A percentile compares a stretch with the other conserved stretches of the same genome.
Conservation (phyloP, 1,140 invertebrate species). For the Pseudomyrmex concolor region DNA sequence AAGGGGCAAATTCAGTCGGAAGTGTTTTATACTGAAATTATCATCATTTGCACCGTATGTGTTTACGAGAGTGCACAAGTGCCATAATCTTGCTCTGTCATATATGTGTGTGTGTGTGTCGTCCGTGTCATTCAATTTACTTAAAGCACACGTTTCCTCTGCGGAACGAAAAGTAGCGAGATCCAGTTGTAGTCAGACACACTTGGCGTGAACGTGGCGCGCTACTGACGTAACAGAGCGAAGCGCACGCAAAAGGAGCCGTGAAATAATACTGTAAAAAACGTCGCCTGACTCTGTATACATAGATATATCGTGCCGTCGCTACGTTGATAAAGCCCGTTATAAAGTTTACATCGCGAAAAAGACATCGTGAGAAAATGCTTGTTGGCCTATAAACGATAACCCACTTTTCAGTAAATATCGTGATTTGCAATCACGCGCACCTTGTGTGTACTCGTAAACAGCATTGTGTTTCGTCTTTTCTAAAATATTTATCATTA, state of each 20-base stretch:
- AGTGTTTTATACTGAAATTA: constrained; percentile 21
- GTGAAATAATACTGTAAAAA: constrained; percentile 36
- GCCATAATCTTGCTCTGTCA: background rate
- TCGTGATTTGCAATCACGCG: constrained; percentile 4
- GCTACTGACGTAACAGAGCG: constrained; percentile 32
- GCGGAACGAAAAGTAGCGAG: constrained; percentile 36
- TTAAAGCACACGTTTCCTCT: constrained; percentile 8
- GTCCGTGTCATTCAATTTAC: constrained; percentile 52
- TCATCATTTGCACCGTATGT: background rate
- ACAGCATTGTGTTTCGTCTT: background rate
- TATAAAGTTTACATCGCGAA: constrained; percentile 22
- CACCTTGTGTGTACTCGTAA: background rate
- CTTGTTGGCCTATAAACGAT: constrained; percentile 39
- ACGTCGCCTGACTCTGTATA: background rate
- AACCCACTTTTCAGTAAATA: constrained; percentile 40
- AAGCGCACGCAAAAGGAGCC: constrained; percentile 9
- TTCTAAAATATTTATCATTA: background rate
- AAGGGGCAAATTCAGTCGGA: constrained; percentile 1
- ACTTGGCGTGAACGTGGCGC: constrained; percentile 22
- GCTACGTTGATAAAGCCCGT: constrained; percentile 24
- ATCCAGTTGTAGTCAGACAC: constrained; percentile 66
- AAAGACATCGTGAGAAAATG: constrained; percentile 36
- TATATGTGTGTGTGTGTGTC: background rate
- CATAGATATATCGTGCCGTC: background rate
- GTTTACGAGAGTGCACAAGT: background rate